Evolutionary conservation across 2,888 invertebrate genomes (phyloP).

Genomic region (Bhutanitis thaidina): DNA sequence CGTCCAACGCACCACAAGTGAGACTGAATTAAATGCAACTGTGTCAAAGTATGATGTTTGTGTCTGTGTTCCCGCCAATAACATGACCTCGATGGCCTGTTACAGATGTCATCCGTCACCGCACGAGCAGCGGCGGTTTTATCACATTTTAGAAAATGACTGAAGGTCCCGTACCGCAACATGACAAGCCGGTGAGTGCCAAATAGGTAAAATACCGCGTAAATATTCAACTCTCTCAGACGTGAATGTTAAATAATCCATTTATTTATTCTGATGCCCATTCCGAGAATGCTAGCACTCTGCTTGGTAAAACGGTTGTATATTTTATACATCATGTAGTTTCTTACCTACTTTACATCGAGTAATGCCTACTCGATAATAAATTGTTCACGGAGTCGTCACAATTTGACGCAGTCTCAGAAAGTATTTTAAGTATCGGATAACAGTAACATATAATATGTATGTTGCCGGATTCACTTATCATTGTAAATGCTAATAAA

Average conservation of each 20-base stretch:
- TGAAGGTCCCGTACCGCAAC: constrained; percentile 61
- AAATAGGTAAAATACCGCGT: background rate
- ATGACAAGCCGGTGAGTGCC: constrained; percentile 73
- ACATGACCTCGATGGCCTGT: constrained; percentile 68
- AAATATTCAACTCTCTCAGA: background rate
- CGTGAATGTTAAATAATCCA: background rate
- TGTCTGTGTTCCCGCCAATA: constrained; percentile 35
- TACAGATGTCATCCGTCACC: constrained; percentile 75
- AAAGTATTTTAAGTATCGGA: background rate
- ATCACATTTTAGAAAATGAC: constrained; percentile 78
- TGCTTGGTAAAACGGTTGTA: too few relatives aligned
- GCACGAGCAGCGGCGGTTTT: constrained; percentile 73
- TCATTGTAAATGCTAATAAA: too few relatives aligned
- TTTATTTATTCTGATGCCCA: too few relatives aligned
- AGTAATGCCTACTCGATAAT: background rate
- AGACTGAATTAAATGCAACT: constrained; percentile 30
- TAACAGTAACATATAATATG: too few relatives aligned
- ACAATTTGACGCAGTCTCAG: background rate
- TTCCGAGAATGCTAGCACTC: background rate
- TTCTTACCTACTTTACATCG: background rate
- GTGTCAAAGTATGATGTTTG: constrained; percentile 11
- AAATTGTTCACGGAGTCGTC: background rate
- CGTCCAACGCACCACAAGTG: constrained; percentile 64
- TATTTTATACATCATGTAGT: too few relatives aligned
- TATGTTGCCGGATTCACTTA: too few relatives aligned